These are phyloP conservation scores for Catharus fuscescens DNA, from an alignment of 2,113 vertebrate genomes.

Conservation along the genomic window DNA sequence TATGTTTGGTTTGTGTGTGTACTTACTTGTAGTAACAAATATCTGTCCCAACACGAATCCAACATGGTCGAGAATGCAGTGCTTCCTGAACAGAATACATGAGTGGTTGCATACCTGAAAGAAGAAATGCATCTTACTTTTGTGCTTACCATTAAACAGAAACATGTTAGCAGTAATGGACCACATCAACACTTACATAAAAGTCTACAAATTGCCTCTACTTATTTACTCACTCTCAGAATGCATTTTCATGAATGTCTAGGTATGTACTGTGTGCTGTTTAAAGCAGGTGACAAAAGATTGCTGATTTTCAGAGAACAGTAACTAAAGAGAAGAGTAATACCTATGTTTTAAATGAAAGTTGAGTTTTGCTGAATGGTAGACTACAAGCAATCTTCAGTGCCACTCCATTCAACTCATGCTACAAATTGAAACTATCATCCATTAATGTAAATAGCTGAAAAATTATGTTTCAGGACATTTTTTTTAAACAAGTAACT, in stretches of 20 bases:
- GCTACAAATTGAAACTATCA: not conserved
- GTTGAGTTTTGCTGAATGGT: not conserved
- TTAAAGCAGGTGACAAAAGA: not conserved
- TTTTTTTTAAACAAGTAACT: not conserved
- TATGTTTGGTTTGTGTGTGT: not conserved
- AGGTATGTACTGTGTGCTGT: not conserved
- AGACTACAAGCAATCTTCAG: not conserved
- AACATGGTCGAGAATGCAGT: conserved; percentile 85
- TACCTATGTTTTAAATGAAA: not conserved
- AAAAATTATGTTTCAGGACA: not conserved
- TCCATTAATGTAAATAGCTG: not conserved
- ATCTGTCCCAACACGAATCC: conserved; percentile 91
- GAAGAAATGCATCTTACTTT: not conserved
- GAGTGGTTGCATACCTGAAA: conserved; percentile 93
- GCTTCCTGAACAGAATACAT: conserved; percentile 99
- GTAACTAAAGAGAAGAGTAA: not conserved
- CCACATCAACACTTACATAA: not conserved
- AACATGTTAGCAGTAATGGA: not conserved
- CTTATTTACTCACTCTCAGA: not conserved
- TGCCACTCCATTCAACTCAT: not conserved
- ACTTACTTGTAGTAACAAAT: conserved; percentile 99
- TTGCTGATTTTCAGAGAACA: not conserved
- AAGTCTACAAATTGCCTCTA: not conserved
- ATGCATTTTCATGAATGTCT: not conserved
- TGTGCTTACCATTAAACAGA: not conserved